Percentiles rank a stretch among this genome's conserved stretches.
Evolutionary conservation across 2,113 vertebrate species (phyloP).

Genomic region (Cepphus grylle): DNA sequence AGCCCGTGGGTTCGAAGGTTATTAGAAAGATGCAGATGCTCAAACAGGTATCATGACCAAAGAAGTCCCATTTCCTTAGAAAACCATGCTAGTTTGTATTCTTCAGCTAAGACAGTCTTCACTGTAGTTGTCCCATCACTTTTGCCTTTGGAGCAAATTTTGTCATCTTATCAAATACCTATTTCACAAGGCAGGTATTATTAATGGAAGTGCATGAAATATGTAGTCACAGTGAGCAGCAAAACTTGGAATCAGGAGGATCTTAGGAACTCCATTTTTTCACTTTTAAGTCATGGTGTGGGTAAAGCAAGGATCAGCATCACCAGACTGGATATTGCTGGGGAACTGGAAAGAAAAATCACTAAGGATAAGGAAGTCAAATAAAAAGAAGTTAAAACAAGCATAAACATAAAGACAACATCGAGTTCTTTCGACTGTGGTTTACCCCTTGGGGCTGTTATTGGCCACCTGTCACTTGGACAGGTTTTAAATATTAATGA

Average conservation of each 20-base stretch:
- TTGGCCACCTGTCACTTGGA: neutral
- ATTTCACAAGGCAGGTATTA: neutral
- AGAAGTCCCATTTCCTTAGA: neutral
- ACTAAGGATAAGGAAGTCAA: neutral
- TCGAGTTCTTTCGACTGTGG: neutral
- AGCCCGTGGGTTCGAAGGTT: neutral
- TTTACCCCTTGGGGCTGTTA: neutral
- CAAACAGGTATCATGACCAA: neutral
- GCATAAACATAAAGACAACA: neutral
- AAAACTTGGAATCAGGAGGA: neutral
- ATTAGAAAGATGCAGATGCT: neutral
- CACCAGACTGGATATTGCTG: neutral
- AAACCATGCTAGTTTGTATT: neutral
- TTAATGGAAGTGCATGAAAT: neutral
- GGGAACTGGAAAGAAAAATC: neutral
- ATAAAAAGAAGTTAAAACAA: neutral
- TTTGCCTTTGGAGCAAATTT: neutral
- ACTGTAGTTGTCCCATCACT: neutral
- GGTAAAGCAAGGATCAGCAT: neutral
- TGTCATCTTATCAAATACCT: neutral
- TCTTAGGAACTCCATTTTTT: neutral
- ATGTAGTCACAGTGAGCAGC: neutral
- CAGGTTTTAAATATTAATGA: neutral
- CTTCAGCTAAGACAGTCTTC: neutral
- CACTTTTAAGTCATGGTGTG: neutral